Evolutionary conservation across 2,113 vertebrate genomes (phyloP).

Genomic region (Carollia perspicillata): DNA sequence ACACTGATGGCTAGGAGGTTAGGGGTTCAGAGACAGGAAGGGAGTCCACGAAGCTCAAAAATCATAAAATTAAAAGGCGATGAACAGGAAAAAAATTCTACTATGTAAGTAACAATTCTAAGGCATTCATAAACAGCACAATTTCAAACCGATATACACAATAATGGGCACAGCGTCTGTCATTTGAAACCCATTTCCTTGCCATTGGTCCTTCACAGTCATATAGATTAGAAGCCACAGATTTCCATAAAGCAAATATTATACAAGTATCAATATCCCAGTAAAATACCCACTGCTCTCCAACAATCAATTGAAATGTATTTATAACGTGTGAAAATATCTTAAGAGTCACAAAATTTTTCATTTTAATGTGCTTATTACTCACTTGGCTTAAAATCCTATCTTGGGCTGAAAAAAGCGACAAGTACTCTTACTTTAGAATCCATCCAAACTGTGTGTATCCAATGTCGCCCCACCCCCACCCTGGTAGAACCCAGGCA

Average conservation of each 20-base stretch:
- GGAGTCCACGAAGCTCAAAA: not conserved
- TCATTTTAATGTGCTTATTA: not conserved
- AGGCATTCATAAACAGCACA: constrained; percentile 40
- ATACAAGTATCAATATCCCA: not conserved
- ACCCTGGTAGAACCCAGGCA: not conserved
- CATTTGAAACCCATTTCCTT: not conserved
- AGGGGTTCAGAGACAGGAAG: not conserved
- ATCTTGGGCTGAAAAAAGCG: not conserved
- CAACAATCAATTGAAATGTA: not conserved
- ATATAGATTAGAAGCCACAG: not conserved
- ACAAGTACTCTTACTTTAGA: not conserved
- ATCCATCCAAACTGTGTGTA: not conserved
- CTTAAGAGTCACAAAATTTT: constrained; percentile 21
- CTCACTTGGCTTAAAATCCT: not conserved
- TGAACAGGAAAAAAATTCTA: not conserved
- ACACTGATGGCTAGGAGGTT: not conserved
- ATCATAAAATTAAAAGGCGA: constrained; percentile 23
- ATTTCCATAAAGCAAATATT: constrained; percentile 16
- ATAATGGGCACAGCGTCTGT: not conserved
- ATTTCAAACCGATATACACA: constrained; percentile 47
- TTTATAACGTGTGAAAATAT: constrained; percentile 3
- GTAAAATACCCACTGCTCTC: not conserved
- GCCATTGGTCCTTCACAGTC: not conserved
- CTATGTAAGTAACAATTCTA: not conserved
- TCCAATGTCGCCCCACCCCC: not conserved